Conservation (phyloP, 1,140 invertebrate species). For the Scaptomyza graminum region DNA sequence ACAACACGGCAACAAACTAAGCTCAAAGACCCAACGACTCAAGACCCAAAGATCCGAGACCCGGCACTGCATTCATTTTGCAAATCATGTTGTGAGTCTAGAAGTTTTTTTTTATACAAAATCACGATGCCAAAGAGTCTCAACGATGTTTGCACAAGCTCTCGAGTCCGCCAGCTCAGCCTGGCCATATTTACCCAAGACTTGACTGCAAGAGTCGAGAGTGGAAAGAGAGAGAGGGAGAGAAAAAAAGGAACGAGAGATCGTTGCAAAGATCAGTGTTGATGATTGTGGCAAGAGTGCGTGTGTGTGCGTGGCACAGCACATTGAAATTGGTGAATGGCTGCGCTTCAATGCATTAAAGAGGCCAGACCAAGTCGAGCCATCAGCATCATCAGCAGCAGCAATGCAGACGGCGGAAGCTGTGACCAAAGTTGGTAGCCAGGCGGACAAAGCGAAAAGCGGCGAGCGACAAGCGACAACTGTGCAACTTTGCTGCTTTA, state of each 20-base stretch:
- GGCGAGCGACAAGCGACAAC: conserved; percentile 35
- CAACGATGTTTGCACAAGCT: conserved; percentile 76
- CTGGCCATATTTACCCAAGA: conserved; percentile 72
- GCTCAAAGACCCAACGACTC: background rate
- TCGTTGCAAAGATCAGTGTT: conserved; percentile 6
- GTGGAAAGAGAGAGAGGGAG: conserved; percentile 27
- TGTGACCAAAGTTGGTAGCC: conserved; percentile 75
- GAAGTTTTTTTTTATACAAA: conserved; percentile 71
- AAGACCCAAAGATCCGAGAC: background rate
- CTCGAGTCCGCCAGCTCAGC: conserved; percentile 27
- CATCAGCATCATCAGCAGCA: background rate
- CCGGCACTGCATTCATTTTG: conserved; percentile 50
- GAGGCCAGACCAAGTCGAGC: conserved; percentile 42
- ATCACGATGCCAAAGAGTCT: conserved; percentile 80
- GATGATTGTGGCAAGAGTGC: conserved; percentile 22
- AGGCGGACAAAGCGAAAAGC: conserved; percentile 6
- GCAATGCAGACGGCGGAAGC: conserved; percentile 61
- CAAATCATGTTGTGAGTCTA: conserved; percentile 51
- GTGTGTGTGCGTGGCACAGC: conserved; percentile 31
- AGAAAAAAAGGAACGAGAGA: background rate
- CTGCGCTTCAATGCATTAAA: conserved; percentile 76
- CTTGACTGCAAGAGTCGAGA: conserved; percentile 36
- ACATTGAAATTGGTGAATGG: conserved; percentile 70
- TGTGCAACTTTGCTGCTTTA: conserved; percentile 63
- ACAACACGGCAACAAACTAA: conserved; percentile 20